Conservation (phyloP, 2,888 invertebrate genomes). For the Xanthorhoe designata region DNA sequence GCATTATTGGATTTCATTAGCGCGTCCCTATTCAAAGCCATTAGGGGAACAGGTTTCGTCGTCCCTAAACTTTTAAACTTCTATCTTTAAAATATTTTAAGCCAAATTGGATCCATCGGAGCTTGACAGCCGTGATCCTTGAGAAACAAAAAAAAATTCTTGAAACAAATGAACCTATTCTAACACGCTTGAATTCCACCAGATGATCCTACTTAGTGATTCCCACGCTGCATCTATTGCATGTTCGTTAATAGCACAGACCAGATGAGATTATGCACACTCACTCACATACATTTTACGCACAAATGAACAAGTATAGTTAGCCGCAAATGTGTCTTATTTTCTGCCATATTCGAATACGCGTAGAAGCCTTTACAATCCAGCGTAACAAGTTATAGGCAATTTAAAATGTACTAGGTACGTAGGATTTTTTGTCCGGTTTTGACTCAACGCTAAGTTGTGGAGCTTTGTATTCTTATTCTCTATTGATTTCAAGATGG, state of each 20-base stretch:
- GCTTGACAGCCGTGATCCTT: slow-evolving; percentile 56
- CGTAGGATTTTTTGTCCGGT: slow-evolving; percentile 37
- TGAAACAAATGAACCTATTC: slow-evolving; percentile 52
- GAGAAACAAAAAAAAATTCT: slow-evolving; percentile 44
- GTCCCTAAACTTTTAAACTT: slow-evolving; percentile 42
- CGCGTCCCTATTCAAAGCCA: slow-evolving; percentile 56
- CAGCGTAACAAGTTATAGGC: slow-evolving; percentile 41
- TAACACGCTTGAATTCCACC: slow-evolving; percentile 46
- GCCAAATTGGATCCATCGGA: slow-evolving; percentile 58
- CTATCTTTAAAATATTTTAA: slow-evolving; percentile 57
- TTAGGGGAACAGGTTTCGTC: slow-evolving; percentile 54
- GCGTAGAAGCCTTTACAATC: slow-evolving; percentile 35
- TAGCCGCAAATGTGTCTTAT: slow-evolving; percentile 71
- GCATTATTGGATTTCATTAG: slow-evolving; percentile 49
- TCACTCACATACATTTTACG: slow-evolving; percentile 75
- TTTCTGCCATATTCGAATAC: slow-evolving; percentile 50
- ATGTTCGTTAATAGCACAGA: slow-evolving; percentile 68
- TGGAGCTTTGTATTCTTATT: no score
- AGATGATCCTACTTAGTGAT: slow-evolving; percentile 63
- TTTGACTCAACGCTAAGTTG: no score
- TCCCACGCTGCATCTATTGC: slow-evolving; percentile 72
- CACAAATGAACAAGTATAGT: slow-evolving; percentile 69
- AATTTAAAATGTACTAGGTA: slow-evolving; percentile 22
- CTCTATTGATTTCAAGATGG: no score
- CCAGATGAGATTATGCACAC: slow-evolving; percentile 72